phyloP scores from a whole-genome alignment of 1,140 invertebrate genomes.

The Drosophila carrolli region DNA sequence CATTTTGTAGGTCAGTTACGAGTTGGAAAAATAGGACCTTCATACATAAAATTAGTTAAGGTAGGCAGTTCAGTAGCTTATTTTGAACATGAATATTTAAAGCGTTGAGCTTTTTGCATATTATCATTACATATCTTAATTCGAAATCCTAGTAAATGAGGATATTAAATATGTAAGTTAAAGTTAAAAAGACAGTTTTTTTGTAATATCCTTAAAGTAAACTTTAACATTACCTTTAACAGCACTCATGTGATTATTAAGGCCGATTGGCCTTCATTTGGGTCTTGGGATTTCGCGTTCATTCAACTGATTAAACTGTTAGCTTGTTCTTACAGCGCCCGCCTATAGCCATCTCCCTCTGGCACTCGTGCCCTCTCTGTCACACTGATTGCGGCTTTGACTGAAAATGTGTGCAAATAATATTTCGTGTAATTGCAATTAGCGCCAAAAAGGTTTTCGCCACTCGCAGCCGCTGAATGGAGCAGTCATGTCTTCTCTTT shows the following conservation, averaged over 20 bases:
- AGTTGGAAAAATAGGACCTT: background rate
- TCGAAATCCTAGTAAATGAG: too few species aligned
- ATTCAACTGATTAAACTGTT: constrained; percentile 15
- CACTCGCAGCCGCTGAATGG: constrained; percentile 6
- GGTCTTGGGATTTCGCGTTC: background rate
- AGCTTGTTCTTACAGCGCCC: background rate
- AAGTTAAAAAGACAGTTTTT: too few species aligned
- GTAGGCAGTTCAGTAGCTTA: background rate
- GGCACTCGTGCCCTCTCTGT: background rate
- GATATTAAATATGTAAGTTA: too few species aligned
- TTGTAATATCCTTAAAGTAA: too few species aligned
- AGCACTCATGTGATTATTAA: constrained; percentile 15
- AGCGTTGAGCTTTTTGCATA: too few species aligned
- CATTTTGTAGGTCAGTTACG: constrained; percentile 2
- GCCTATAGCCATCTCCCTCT: too few species aligned
- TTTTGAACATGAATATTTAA: too few species aligned
- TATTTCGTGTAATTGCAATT: constrained; percentile 75
- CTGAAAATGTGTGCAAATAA: constrained; percentile 60
- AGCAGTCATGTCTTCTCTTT: constrained; percentile 11
- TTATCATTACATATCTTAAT: too few species aligned
- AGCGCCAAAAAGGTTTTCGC: constrained; percentile 51
- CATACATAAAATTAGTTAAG: background rate
- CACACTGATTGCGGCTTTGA: constrained; percentile 45
- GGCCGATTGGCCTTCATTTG: background rate
- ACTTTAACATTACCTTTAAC: background rate